Evolutionary conservation across 2,888 invertebrate genomes (phyloP), one percentile per base, ranked within the genome.

Genomic region (Coelopa pilipes): DNA sequence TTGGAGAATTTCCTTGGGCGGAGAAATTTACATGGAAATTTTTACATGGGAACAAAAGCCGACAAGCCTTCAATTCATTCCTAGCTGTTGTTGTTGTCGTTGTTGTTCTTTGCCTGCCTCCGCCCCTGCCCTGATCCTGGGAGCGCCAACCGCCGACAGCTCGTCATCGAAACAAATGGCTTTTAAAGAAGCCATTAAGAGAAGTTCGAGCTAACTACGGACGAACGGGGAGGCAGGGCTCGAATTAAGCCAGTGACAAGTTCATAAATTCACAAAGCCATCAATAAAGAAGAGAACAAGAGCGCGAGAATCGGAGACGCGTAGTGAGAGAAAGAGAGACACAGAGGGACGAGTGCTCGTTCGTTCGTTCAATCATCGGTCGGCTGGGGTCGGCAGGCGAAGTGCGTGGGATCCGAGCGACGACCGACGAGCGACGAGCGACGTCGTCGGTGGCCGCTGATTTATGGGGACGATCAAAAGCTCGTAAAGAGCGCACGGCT

Each of bases 111-210:
- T 59, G 4, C 55, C 17, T 59, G 17, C 57, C 13, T 11, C 21
- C 21, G 15, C 62, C 21, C 17, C 21, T 50, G 53, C 10, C 34
- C 34, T 2, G 34, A 34, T 34, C 34, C 34, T 34, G 34, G 2
- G 34, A 34, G 7, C 7, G 34, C 34, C 34, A 34, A 34, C 34
- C 17, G 17, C 57, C 34, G 69, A 69, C 45, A 67, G 57, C 47
- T 70, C 49, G 59, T 59, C 60, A 59, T 70, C 46, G 55, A 63
- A 71, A 55, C 55, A 71, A 71, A 65, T 71, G 21, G 71, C 55
- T 65, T 71, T 71, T 65, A 63, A 71, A 71, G 34, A 63, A 63
- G n/a, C 46, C 62, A 70, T 70, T 70, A 70, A 70, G 62, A 70
- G 24, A 49, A 60, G 24, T 47, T 50, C 60, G 46, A 57, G 49